phyloP scores from a whole-genome alignment of 2,888 invertebrate species.

The Dasysyrphus albostriatus region DNA sequence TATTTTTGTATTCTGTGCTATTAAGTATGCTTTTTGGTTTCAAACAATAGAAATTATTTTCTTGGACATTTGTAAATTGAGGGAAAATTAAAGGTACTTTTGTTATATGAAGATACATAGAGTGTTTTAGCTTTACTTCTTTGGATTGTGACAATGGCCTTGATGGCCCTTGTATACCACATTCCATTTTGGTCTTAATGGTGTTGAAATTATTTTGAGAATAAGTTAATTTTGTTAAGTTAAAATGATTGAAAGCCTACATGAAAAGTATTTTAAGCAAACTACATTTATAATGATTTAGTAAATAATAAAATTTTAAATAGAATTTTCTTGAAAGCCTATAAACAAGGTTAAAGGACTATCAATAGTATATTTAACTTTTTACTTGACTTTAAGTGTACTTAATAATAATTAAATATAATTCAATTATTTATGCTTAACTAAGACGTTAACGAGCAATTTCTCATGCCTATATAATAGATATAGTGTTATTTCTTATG shows the following conservation, averaged over 20 bases:
- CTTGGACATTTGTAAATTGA: conserved; percentile 34
- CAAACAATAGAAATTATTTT: conserved; percentile 32
- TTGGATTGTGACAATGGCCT: conserved; percentile 1
- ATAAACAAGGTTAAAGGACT: background rate
- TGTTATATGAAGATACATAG: background rate
- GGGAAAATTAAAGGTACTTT: conserved; percentile 15
- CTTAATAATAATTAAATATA: no score
- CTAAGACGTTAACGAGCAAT: no score
- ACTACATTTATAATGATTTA: background rate
- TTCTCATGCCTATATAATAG: no score
- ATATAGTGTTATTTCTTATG: no score
- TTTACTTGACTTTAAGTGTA: no score
- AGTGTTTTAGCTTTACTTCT: background rate
- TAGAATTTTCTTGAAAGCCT: background rate
- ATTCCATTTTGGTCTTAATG: conserved; percentile 11
- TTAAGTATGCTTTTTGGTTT: background rate
- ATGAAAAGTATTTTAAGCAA: conserved; percentile 28
- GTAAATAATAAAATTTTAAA: background rate
- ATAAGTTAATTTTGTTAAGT: background rate
- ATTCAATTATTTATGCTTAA: no score
- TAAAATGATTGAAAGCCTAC: conserved; percentile 27
- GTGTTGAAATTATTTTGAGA: conserved; percentile 5
- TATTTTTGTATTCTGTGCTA: background rate
- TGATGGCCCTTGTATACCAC: background rate
- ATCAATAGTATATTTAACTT: background rate